Evolutionary conservation across 1,140 invertebrate species (phyloP).

Genomic region (Diprion similis): DNA sequence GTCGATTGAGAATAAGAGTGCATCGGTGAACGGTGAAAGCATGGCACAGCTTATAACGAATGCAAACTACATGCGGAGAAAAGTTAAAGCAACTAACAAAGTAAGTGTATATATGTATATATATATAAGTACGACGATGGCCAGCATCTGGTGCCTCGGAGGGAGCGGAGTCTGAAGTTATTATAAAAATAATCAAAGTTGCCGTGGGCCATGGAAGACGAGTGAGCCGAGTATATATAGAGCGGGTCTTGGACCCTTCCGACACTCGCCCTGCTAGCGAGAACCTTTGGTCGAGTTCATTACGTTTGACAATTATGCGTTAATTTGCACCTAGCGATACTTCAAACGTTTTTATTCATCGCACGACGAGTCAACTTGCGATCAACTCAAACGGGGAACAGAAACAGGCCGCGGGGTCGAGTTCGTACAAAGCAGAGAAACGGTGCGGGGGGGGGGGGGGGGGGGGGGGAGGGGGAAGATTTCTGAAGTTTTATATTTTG

Average conservation of each 20-base stretch:
- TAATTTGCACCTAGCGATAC: slow-evolving; percentile 62
- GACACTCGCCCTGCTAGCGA: slow-evolving; percentile 10
- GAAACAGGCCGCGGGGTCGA: not conserved
- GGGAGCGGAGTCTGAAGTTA: slow-evolving; percentile 41
- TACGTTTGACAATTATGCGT: slow-evolving; percentile 64
- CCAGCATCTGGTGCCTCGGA: slow-evolving; percentile 6
- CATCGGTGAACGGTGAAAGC: not conserved
- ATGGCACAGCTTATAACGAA: not conserved
- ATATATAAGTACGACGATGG: not conserved
- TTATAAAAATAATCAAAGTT: slow-evolving; percentile 64
- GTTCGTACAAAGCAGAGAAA: slow-evolving; percentile 5
- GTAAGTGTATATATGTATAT: not conserved
- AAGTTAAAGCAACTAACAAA: slow-evolving; percentile 1
- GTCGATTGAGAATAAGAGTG: not conserved
- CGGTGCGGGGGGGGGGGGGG: not conserved
- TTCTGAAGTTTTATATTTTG: slow-evolving; percentile 45
- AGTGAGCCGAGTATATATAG: slow-evolving; percentile 24
- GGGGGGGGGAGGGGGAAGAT: slow-evolving; percentile 29
- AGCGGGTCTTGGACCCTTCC: slow-evolving; percentile 24
- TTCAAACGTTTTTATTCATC: slow-evolving; percentile 64
- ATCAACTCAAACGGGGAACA: slow-evolving; percentile 26
- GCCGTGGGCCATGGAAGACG: slow-evolving; percentile 25
- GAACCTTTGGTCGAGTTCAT: slow-evolving; percentile 42
- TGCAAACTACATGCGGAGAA: slow-evolving; percentile 4
- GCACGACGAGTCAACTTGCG: slow-evolving; percentile 53